These are phyloP conservation scores for Mesorhabditis belari DNA, from an alignment of 2,888 invertebrate species.

Conservation along the genomic window DNA sequence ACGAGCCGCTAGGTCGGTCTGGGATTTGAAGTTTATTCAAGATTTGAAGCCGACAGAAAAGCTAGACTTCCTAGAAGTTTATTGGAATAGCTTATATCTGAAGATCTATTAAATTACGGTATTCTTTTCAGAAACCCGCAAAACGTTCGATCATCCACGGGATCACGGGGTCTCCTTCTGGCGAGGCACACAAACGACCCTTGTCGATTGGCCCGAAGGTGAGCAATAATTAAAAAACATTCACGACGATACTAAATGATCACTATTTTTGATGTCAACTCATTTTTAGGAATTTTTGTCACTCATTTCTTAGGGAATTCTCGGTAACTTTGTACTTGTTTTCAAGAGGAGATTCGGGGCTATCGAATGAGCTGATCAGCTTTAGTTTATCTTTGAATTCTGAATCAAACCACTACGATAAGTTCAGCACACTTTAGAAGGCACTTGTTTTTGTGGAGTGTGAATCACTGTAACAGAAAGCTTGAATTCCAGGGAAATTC, in stretches of 20 bases:
- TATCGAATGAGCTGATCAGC: too few species aligned
- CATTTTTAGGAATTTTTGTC: too few species aligned
- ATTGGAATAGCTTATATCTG: not conserved
- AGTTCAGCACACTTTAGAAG: too few species aligned
- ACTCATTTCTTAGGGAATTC: too few species aligned
- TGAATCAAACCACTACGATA: too few species aligned
- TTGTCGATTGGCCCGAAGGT: slow-evolving; percentile 47
- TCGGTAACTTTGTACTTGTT: too few species aligned
- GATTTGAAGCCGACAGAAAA: not conserved
- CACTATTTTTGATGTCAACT: too few species aligned
- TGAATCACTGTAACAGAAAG: not conserved
- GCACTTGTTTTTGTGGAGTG: not conserved
- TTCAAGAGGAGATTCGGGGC: too few species aligned
- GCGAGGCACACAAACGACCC: slow-evolving; percentile 40
- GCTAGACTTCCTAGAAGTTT: not conserved
- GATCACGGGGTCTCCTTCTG: slow-evolving; percentile 47
- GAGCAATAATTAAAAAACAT: not conserved
- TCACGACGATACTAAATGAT: not conserved
- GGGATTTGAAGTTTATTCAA: not conserved
- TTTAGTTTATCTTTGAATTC: too few species aligned
- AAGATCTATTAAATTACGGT: not conserved
- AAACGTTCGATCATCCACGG: slow-evolving; percentile 37
- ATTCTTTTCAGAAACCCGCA: slow-evolving; percentile 23
- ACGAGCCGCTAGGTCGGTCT: slow-evolving; percentile 33
- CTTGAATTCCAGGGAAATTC: slow-evolving; percentile 25